Conservation (phyloP, 2,888 invertebrate genomes). For the Notocelia uddmanniana region DNA sequence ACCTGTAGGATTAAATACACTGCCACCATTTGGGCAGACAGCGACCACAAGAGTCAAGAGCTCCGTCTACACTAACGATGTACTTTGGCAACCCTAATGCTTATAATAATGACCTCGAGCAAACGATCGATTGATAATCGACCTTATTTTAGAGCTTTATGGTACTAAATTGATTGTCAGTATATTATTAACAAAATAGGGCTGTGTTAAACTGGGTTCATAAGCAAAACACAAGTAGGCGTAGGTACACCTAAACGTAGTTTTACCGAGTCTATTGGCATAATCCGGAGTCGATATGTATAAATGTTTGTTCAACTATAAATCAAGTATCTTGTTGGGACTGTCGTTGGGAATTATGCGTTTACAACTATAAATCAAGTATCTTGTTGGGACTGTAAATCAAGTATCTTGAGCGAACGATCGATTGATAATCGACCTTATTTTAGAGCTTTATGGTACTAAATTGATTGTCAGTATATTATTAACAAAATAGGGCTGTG, state of each 20-base stretch:
- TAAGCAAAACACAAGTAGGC: too few species aligned
- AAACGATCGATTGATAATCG: background rate
- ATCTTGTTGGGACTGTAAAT: too few species aligned
- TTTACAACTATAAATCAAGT: too few species aligned
- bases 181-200: background rate
- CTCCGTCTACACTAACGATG: conserved; percentile 16
- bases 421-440: conserved; percentile 1
- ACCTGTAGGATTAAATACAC: conserved; percentile 10
- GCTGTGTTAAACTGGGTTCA: background rate
- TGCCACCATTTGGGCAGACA: background rate
- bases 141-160: background rate
- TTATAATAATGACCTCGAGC: background rate
- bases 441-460: background rate
- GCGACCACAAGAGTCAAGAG: conserved; percentile 25
- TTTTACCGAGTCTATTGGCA: too few species aligned
- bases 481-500: background rate
- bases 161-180: background rate
- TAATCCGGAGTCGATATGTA: too few species aligned
- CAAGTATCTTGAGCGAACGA: background rate
- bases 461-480: background rate
- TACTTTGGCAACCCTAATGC: conserved; percentile 5
- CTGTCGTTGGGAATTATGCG: too few species aligned
- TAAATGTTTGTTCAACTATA: too few species aligned
- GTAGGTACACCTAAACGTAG: too few species aligned
- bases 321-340: too few species aligned